A percentile compares a stretch with the other conserved stretches of the same genome.
phyloP scores from a whole-genome alignment of 2,888 invertebrate species.

The Liposcelis brunnea region DNA sequence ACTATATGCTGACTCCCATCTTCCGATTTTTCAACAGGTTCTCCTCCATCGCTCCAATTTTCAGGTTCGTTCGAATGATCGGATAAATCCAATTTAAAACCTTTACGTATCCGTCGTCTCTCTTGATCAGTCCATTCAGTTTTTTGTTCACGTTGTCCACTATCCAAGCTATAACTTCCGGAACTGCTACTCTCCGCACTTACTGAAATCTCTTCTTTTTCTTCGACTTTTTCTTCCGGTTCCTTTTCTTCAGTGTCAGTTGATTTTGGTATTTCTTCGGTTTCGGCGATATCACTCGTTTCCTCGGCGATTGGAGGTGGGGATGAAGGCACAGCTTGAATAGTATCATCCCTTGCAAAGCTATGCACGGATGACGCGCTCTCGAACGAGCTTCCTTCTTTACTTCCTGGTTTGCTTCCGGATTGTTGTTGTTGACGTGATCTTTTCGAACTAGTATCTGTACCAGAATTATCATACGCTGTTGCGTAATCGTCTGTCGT shows the following conservation, averaged over 20 bases:
- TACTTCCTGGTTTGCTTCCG: slow-evolving; percentile 7
- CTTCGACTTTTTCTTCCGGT: slow-evolving; percentile 14
- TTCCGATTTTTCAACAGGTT: slow-evolving; percentile 32
- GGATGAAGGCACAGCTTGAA: slow-evolving; percentile 21
- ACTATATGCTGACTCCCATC: slow-evolving; percentile 27
- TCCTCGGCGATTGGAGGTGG: slow-evolving; percentile 18
- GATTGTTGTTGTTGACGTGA: slow-evolving; percentile 12
- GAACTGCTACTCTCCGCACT: slow-evolving; percentile 23
- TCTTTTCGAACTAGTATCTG: slow-evolving; percentile 18
- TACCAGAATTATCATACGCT: slow-evolving; percentile 35
- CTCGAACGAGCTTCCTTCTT: slow-evolving; percentile 70
- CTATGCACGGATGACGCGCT: slow-evolving; percentile 70
- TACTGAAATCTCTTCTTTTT: slow-evolving; percentile 18
- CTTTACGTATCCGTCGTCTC: slow-evolving; percentile 50
- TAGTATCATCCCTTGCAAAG: slow-evolving; percentile 51
- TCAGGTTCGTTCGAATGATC: slow-evolving; percentile 5
- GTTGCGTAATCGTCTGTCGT: slow-evolving; percentile 80
- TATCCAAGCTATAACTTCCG: slow-evolving; percentile 22
- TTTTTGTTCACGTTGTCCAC: slow-evolving; percentile 17
- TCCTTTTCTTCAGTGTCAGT: slow-evolving; percentile 12
- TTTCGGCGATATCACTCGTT: slow-evolving; percentile 2
- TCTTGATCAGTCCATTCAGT: slow-evolving; percentile 47
- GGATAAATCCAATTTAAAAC: slow-evolving; percentile 58
- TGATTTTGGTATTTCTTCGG: slow-evolving; percentile 14
- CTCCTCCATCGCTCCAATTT: slow-evolving; percentile 37